These are phyloP conservation scores for Colletes collaris DNA, from an alignment of 2,888 invertebrate genomes.

Conservation along the genomic window DNA sequence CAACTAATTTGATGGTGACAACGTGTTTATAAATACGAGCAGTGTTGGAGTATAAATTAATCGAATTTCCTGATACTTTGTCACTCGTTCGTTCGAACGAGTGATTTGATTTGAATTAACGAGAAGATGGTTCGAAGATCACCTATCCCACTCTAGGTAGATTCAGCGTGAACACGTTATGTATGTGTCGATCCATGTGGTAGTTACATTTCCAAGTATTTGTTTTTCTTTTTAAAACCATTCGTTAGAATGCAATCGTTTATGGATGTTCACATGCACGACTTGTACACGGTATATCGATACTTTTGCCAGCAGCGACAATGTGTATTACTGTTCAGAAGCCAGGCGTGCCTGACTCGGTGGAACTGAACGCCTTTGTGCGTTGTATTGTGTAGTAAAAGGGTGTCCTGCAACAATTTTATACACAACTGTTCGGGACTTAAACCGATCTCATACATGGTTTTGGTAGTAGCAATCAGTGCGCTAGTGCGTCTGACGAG, in stretches of 20 bases:
- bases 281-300: conserved; percentile 54
- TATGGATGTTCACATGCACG: conserved; percentile 35
- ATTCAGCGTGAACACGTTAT: conserved; percentile 44
- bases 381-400: conserved; percentile 72
- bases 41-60: conserved; percentile 62
- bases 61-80: conserved; percentile 45
- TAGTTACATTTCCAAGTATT: conserved; percentile 15
- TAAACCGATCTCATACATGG: conserved; percentile 74
- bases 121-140: conserved; percentile 49
- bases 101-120: conserved; percentile 51
- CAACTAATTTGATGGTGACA: conserved; percentile 45
- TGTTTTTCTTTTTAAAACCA: conserved; percentile 24
- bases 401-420: conserved; percentile 74
- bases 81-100: conserved; percentile 46
- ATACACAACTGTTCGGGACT: conserved; percentile 76
- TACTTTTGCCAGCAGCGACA: conserved; percentile 81
- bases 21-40: conserved; percentile 64
- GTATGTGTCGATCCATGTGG: conserved; percentile 34
- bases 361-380: conserved; percentile 69
- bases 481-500: conserved; percentile 73
- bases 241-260: conserved; percentile 9
- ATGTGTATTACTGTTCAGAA: conserved; percentile 77
- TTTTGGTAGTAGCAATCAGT: conserved; percentile 69
- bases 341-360: conserved; percentile 75
- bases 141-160: conserved; percentile 56